Evolutionary conservation across 2,113 vertebrate genomes (phyloP), one percentile per base, ranked within the genome.

Genomic region (Tetraodon nigroviridis): DNA sequence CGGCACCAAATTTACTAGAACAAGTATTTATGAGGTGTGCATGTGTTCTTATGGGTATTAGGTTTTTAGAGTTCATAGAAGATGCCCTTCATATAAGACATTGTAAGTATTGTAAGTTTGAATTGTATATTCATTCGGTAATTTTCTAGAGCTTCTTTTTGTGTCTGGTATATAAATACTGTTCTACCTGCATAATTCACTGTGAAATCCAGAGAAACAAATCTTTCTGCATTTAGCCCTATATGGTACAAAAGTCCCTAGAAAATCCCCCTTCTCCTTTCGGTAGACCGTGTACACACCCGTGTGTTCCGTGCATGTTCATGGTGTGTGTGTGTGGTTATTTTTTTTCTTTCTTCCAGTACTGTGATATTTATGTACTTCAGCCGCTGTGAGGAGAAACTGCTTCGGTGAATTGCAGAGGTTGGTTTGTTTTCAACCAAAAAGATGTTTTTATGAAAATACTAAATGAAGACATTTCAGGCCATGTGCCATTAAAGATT

Each of bases 81-180:
- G 69, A 71, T 67, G 72, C 67, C 78, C 68, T 72, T 60, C 68
- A 73, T 84, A 82, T 85, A 84, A 83, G 78, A 81, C 70, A 74
- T 58, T 88, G 79, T 84, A 86, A 86, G 86, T 88, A 86, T 86
- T 88, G 80, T 86, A 82, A 70, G 85, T 82, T 81, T 71, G 32
- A 78, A 84, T 79, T 86, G 83, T 86, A 77, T 85, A 83, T 84
- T 86, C 22, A 61, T 86, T 84, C 75, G 53, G 70, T 76, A 48
- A 75, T 63, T 73, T 86, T 75, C 65, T 76, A 80, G 78, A 73
- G 68, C 64, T 78, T 73, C 21, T 58, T 69, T 56, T 55, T 66
- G 74, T 80, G 68, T 73, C 67, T 29, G 69, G 81, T 67, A 69
- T 77, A 81, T 83, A 55, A 78, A 81, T 74, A 69, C 70, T 80